Base-by-base conservation (phyloP, 2,113 vertebrate species). In the Chaenogobius annularis region DNA sequence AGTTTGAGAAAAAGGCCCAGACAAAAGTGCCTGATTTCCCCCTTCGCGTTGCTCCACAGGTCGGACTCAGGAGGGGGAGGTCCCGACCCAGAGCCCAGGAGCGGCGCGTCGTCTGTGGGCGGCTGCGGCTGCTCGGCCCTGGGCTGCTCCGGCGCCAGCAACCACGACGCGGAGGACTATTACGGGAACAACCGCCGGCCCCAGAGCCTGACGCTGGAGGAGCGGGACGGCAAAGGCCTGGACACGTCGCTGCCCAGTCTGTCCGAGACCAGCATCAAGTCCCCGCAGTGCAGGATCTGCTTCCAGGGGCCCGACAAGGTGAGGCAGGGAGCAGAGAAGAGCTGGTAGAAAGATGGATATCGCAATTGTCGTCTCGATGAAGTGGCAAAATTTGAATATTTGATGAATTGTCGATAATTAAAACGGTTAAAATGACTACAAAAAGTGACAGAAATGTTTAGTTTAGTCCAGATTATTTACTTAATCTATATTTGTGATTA, bases 261-360 rank as follows among this genome's bases (percentile, higher is more conserved):
- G 82, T 83, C 93, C 66, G 95, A 95, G 69, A 95, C 93, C 74
- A 94, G 93, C 72, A 93, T 87, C 83, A 90, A 92, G 77, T 94
- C 93, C 70, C 94, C 94, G 13, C 94, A 95, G 92, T 95, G 95
- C 90, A 90, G 94, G 71, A 96, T 96, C 92, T 96, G 95, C 85
- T 96, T 96, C 92, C 95, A 96, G 86, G 95, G 95, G 46, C 93
- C 94, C 0, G 95, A 95, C 74, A 95, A 95, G 95, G 95, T 96
- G 89, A 84, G 68, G 44, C 37, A 6, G 37, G 3, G 10, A 11
- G 43, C 4, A 4, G 44, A 11, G 44, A 9, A 11, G 44, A 46
- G 44, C 37, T 46, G 44, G 9, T 3, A 46, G 10, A 3, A 3
- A 10, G 12, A 46, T 46, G 44, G 44, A 13, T 10, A 43, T 43